Conservation (phyloP, 2,113 vertebrate genomes). For the Cheirogaleus medius region DNA sequence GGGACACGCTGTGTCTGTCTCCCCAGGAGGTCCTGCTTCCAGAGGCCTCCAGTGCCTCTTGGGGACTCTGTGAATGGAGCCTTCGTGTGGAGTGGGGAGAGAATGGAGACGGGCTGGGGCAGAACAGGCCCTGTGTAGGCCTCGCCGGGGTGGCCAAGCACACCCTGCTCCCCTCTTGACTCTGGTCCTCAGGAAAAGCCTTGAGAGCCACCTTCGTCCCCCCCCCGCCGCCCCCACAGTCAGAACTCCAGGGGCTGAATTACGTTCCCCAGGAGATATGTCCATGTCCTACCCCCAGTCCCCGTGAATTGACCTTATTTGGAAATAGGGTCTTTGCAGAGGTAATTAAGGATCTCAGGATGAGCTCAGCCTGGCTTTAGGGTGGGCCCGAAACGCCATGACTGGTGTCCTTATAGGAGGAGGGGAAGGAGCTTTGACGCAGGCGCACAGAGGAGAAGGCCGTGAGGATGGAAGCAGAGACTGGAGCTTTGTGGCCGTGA, state of each 20-base stretch:
- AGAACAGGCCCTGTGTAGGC: background rate
- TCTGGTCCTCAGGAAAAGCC: background rate
- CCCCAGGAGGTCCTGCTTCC: no score
- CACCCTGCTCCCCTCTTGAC: no score
- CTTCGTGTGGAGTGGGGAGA: background rate
- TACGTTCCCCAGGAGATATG: background rate
- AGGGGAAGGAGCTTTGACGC: background rate
- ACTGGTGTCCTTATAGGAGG: background rate
- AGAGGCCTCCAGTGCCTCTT: background rate
- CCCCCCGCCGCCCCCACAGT: background rate
- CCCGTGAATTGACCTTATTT: background rate
- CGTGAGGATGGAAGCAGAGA: background rate
- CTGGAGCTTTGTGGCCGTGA: fast-evolving
- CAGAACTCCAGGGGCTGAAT: no score
- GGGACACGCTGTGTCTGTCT: background rate
- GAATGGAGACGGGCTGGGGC: background rate
- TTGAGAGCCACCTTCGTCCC: background rate
- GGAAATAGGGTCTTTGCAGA: background rate
- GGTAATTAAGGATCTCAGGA: background rate
- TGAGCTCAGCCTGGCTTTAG: background rate
- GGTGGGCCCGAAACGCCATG: no score
- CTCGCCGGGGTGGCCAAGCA: background rate
- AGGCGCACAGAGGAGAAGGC: background rate
- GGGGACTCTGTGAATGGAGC: background rate
- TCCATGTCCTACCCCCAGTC: background rate